Percentiles rank a stretch among this genome's conserved stretches.
phyloP scores from a whole-genome alignment of 2,113 vertebrate species.

The Limanda limanda region DNA sequence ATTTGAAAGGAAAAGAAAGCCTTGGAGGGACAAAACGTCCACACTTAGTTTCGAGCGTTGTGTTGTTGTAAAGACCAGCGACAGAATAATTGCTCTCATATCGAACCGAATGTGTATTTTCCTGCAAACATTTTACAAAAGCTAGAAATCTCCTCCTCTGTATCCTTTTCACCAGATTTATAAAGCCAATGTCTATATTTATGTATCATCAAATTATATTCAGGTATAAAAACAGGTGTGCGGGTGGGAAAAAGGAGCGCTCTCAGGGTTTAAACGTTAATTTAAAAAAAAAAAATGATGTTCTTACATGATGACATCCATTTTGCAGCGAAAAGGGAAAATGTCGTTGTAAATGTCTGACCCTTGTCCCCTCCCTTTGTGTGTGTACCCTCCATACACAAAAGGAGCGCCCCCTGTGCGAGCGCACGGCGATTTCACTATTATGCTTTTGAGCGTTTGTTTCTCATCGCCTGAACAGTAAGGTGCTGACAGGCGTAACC shows the following conservation, averaged over 20 bases:
- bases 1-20: not conserved
- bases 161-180: not conserved
- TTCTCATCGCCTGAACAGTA: conserved; percentile 69
- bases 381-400: conserved; percentile 39
- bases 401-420: conserved; percentile 21
- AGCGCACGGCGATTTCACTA: conserved; percentile 46
- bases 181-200: not conserved
- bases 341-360: conserved; percentile 32
- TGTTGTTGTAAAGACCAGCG: not conserved
- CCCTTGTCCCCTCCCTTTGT: conserved; percentile 32
- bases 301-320: not conserved
- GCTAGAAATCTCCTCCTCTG: not conserved
- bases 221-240: conserved; percentile 12
- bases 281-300: not conserved
- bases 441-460: conserved; percentile 63
- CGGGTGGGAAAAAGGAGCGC: not conserved
- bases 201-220: conserved; percentile 10
- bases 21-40: no score
- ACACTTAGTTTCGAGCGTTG: not conserved
- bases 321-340: conserved; percentile 33
- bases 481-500: conserved; percentile 84
- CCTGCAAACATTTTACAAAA: not conserved
- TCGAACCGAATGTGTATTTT: not conserved
- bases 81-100: not conserved
- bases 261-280: not conserved